These are phyloP conservation scores for Lasiommata megera DNA, from an alignment of 2,888 invertebrate genomes.

Conservation along the genomic window DNA sequence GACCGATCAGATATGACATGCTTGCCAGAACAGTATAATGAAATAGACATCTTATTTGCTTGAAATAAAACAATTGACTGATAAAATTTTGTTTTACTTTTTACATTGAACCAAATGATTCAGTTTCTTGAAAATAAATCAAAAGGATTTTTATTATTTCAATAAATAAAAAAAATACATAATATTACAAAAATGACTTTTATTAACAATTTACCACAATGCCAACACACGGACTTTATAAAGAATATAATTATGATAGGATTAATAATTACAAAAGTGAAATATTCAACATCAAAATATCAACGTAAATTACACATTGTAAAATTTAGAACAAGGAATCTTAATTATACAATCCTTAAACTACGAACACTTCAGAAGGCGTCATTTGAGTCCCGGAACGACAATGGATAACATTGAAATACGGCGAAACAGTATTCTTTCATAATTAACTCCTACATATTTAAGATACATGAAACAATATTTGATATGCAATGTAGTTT, in stretches of 20 bases:
- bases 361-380: conserved; percentile 25
- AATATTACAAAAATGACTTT: conserved; percentile 22
- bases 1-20: conserved; percentile 5
- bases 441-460: background rate
- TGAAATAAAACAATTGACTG: conserved; percentile 14
- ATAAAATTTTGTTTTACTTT: background rate
- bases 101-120: background rate
- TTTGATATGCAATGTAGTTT: conserved; percentile 6
- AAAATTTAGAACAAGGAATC: conserved; percentile 2
- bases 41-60: conserved; percentile 10
- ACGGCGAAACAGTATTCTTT: background rate
- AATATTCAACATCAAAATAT: background rate
- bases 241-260: conserved; percentile 2
- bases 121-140: no score
- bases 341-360: background rate
- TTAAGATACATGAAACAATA: background rate
- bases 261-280: background rate
- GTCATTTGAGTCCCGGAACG: background rate
- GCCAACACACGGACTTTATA: conserved; percentile 14
- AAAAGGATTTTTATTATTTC: no score
- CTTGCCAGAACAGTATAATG: conserved; percentile 33
- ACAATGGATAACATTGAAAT: background rate
- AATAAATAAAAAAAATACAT: background rate
- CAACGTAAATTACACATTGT: background rate
- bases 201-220: conserved; percentile 20